Conservation (phyloP, 2,888 invertebrate genomes). For the Drosophila recens region DNA sequence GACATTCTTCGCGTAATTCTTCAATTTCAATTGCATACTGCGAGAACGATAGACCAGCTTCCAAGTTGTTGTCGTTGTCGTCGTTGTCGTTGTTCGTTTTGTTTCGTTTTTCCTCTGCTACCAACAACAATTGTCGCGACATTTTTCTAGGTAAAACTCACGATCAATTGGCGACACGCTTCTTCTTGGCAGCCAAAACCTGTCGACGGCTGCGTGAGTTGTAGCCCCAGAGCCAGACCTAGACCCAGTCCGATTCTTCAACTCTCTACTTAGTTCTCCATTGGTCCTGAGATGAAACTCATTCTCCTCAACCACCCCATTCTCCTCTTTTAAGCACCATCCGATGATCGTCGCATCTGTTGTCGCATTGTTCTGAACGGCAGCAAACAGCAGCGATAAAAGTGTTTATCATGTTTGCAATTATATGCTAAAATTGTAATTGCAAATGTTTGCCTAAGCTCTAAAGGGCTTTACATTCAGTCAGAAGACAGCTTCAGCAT, state of each 20-base stretch:
- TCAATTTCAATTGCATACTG: conserved; percentile 84
- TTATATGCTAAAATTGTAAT: conserved; percentile 81
- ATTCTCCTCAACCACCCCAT: too few relatives aligned
- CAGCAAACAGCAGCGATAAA: conserved; percentile 64
- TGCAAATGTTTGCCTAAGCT: conserved; percentile 79
- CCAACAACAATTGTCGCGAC: conserved; percentile 82
- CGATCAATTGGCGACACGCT: conserved; percentile 85
- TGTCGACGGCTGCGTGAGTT: conserved; percentile 70
- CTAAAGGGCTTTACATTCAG: conserved; percentile 69
- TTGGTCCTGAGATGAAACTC: not conserved
- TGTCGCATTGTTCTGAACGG: conserved; percentile 57
- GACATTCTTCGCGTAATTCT: conserved; percentile 83
- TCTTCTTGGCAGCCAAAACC: conserved; percentile 78
- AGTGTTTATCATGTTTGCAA: conserved; percentile 81
- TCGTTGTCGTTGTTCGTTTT: conserved; percentile 32
- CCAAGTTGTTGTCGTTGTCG: conserved; percentile 32
- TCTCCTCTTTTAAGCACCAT: conserved; percentile 12
- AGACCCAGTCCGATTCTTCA: conserved; percentile 24
- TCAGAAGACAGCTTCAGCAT: conserved; percentile 46
- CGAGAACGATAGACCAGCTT: conserved; percentile 70
- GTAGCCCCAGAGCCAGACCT: conserved; percentile 42
- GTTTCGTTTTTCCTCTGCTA: conserved; percentile 34
- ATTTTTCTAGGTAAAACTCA: conserved; percentile 85
- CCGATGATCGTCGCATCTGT: conserved; percentile 41
- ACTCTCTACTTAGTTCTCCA: not conserved